Conservation (phyloP, 2,888 invertebrate genomes). For the Pollenia amentaria region DNA sequence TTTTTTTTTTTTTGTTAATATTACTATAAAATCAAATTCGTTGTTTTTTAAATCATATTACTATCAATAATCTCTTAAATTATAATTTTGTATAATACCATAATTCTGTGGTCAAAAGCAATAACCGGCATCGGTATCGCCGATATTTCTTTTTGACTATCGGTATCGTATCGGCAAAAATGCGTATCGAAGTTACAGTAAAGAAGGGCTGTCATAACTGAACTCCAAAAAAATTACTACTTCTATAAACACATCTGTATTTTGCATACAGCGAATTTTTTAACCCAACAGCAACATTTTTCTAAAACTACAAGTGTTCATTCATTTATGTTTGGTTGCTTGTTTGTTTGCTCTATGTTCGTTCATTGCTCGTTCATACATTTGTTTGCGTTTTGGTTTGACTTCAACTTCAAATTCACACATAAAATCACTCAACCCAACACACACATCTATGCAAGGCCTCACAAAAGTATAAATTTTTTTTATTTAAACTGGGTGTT, state of each 20-base stretch:
- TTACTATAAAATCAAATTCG: too few species aligned
- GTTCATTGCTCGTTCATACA: slow-evolving; percentile 32
- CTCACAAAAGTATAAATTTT: neutral
- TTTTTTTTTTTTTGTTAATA: too few species aligned
- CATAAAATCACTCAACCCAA: slow-evolving; percentile 33
- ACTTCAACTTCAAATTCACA: slow-evolving; percentile 67
- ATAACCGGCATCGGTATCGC: too few species aligned
- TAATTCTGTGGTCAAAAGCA: too few species aligned
- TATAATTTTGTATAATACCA: too few species aligned
- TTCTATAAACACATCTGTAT: slow-evolving; percentile 20
- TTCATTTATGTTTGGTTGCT: slow-evolving; percentile 45
- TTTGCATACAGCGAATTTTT: slow-evolving; percentile 24
- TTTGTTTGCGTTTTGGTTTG: slow-evolving; percentile 65
- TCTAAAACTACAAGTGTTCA: slow-evolving; percentile 69
- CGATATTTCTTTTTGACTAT: too few species aligned
- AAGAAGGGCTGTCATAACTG: too few species aligned
- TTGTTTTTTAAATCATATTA: too few species aligned
- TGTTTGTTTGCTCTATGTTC: slow-evolving; percentile 36
- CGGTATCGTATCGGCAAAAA: too few species aligned
- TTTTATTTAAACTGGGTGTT: slow-evolving; percentile 56
- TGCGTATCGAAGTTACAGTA: too few species aligned
- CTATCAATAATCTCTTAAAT: too few species aligned
- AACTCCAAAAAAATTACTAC: neutral
- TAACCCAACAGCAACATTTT: slow-evolving; percentile 42
- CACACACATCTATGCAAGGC: neutral